Percentiles rank a stretch among this genome's conserved stretches.
These are phyloP conservation scores for Agonopterix alstromeriana DNA, from an alignment of 2,888 invertebrate genomes.

Conservation along the genomic window DNA sequence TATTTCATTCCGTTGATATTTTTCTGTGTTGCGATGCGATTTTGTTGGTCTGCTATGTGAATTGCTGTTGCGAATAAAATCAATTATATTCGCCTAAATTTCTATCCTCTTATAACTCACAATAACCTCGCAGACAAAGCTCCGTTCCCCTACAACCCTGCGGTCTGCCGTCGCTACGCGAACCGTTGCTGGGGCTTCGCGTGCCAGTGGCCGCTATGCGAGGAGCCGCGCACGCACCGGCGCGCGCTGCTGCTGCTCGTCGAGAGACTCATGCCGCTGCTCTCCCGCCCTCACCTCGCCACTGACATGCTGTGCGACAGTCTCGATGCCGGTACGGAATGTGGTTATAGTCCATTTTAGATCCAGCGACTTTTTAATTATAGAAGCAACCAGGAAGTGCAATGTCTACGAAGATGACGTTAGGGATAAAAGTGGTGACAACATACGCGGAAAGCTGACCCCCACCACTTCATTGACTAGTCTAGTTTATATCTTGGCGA, in stretches of 20 bases:
- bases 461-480: too few relatives aligned
- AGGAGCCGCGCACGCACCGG: constrained; percentile 80
- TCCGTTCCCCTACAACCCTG: constrained; percentile 77
- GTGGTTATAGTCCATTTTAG: too few relatives aligned
- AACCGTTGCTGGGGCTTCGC: constrained; percentile 87
- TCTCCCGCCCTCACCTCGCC: constrained; percentile 87
- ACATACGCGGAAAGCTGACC: too few relatives aligned
- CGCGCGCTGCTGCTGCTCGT: constrained; percentile 88
- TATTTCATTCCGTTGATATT: too few relatives aligned
- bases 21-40: too few relatives aligned
- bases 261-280: constrained; percentile 87
- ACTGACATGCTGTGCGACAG: constrained; percentile 96
- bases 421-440: too few relatives aligned
- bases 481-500: too few relatives aligned
- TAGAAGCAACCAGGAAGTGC: not conserved
- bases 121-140: constrained; percentile 31
- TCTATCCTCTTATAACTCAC: not conserved
- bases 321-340: constrained; percentile 85
- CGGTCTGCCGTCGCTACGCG: constrained; percentile 69
- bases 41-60: too few relatives aligned
- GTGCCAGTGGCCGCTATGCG: constrained; percentile 83
- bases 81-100: not conserved
- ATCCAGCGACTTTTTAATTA: too few relatives aligned
- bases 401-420: not conserved
- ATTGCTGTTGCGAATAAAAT: not conserved